Evolutionary conservation across 2,888 invertebrate species (phyloP), one percentile per base, ranked within the genome.

Genomic region (Anthophora plumipes): DNA sequence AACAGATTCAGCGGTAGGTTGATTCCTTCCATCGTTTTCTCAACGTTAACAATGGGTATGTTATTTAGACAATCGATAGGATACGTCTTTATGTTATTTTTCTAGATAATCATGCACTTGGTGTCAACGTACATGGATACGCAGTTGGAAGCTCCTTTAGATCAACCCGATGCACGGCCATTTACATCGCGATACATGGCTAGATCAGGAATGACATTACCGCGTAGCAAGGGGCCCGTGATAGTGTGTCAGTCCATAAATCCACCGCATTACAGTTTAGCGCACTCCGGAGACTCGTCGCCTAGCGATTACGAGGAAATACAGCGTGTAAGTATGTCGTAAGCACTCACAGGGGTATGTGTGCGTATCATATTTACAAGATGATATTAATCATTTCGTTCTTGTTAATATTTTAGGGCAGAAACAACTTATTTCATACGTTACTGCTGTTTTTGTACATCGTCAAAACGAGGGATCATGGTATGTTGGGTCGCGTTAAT

Each of bases 381-480:
- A 25, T 3, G 22, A 17, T 41, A 59, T 69, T 74, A 20, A 39
- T 72, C 41, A n/a, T 70, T 68, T 77, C 9, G 59, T 60, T 86
- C 70, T 94, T 94, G 83, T 70, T n/a, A 22, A 20, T 50, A 63
- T 86, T 85, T 46, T 92, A 96, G 95, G 98, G 98, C 68, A 95
- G 98, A 90, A 97, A 98, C 94, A 98, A 98, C 94, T 94, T 98
- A 90, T 97, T 98, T 92, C 97, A 98, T 93, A 96, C 97, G 67
- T 95, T 98, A 82, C 95, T 98, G 89, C 95, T 98, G 90, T 97
- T 98, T 92, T 92, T 98, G 54, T 95, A 96, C 90, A 95, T 96
- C 89, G 96, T 97, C 83, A 96, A 96, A 87, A 95, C 94, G 83
- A 95, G 96, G 87, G 96, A 97, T 88, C 95, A 96, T 85, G 97